Percentiles rank a stretch among this genome's conserved stretches.
Conservation (phyloP, 2,888 invertebrate species). For the Lasioglossum leucozonium region DNA sequence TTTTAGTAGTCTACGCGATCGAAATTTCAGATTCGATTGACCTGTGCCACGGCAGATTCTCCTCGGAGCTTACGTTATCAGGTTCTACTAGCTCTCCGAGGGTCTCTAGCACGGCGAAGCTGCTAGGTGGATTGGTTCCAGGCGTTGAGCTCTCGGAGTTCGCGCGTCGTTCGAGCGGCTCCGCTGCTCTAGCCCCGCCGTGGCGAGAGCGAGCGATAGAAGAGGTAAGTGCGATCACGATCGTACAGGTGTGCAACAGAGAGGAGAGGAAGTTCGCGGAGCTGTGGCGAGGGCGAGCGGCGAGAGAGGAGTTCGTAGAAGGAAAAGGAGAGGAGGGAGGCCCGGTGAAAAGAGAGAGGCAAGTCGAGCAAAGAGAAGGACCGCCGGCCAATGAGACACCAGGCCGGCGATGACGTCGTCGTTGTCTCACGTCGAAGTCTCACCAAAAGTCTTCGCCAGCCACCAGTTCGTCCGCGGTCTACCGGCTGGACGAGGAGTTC, state of each 20-base stretch:
- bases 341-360: conserved; percentile 67
- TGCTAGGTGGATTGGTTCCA: conserved; percentile 61
- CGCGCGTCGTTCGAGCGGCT: conserved; percentile 38
- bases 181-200: conserved; percentile 25
- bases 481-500: conserved; percentile 79
- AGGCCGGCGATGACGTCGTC: conserved; percentile 79
- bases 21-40: conserved; percentile 46
- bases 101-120: conserved; percentile 29
- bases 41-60: conserved; percentile 24
- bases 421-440: conserved; percentile 79
- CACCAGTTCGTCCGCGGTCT: conserved; percentile 83
- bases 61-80: neutral
- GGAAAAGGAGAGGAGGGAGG: conserved; percentile 67
- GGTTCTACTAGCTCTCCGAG: neutral
- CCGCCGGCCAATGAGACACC: conserved; percentile 78
- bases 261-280: conserved; percentile 24
- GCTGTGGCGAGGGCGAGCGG: conserved; percentile 42
- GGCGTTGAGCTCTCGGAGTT: conserved; percentile 65
- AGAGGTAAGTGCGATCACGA: conserved; percentile 25
- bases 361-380: conserved; percentile 67
- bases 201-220: conserved; percentile 32
- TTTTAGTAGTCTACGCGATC: neutral
- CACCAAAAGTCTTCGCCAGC: conserved; percentile 78
- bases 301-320: conserved; percentile 65
- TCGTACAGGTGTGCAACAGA: conserved; percentile 14